A percentile compares a stretch with the other conserved stretches of the same genome.
Evolutionary conservation across 2,113 vertebrate species (phyloP).

Genomic region (Scomber scombrus): DNA sequence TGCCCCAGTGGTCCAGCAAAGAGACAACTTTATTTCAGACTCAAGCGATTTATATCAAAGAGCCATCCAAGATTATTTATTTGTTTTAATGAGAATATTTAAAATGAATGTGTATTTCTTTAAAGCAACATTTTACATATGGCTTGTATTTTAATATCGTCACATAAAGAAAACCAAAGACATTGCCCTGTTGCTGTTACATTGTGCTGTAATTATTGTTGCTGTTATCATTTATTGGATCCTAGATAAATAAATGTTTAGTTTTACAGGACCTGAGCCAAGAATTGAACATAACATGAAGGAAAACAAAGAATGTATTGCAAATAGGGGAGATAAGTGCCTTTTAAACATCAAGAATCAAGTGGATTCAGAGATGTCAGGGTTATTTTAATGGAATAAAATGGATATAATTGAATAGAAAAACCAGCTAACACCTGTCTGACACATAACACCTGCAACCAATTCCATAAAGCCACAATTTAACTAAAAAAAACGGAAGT

Average conservation of each 20-base stretch:
- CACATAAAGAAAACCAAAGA: no score
- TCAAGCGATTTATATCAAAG: slow-evolving; percentile 1
- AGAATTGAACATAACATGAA: neutral
- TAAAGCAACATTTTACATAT: no score
- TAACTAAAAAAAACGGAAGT: neutral
- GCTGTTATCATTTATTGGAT: no score
- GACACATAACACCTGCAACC: no score
- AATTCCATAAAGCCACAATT: no score
- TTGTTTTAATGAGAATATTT: no score
- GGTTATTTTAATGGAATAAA: neutral
- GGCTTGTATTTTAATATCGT: no score
- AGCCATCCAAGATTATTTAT: neutral
- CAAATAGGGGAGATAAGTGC: neutral
- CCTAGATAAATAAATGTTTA: no score
- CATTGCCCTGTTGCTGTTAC: no score
- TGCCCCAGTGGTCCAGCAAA: slow-evolving; percentile 26
- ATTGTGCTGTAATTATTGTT: no score
- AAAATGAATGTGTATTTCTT: no score
- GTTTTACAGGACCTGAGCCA: neutral
- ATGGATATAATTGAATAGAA: neutral
- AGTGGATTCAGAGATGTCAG: neutral
- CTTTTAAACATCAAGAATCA: neutral
- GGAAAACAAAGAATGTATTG: neutral
- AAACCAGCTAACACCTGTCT: neutral
- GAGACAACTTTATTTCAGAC: slow-evolving; percentile 29